phyloP scores from a whole-genome alignment of 2,888 invertebrate species.

The Heteromurus nitidus region DNA sequence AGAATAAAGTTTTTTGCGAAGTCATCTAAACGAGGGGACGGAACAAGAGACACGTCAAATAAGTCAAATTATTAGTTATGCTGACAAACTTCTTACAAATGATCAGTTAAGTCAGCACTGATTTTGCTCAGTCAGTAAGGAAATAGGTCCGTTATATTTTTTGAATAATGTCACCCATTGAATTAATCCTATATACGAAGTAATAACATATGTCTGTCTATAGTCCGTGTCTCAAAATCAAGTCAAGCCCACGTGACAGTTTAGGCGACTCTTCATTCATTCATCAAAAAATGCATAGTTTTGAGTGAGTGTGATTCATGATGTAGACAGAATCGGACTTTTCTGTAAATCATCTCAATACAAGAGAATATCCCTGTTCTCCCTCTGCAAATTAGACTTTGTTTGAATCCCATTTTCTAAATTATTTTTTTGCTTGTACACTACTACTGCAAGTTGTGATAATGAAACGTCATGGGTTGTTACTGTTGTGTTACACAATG shows the following conservation, averaged over 20 bases:
- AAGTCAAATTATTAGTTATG: constrained; percentile 1
- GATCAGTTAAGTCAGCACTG: not conserved
- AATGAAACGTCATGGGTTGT: constrained; percentile 25
- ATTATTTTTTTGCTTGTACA: not conserved
- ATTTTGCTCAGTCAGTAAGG: constrained; percentile 7
- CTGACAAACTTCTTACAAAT: not conserved
- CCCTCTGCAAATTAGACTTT: not conserved
- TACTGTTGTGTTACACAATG: constrained; percentile 24
- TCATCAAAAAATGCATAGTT: not conserved
- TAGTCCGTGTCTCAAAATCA: not conserved
- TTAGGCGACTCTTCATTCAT: not conserved
- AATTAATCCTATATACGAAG: not conserved
- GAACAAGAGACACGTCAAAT: constrained; percentile 5
- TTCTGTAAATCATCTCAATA: too few relatives aligned
- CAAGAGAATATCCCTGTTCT: not conserved
- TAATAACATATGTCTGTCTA: not conserved
- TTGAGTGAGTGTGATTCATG: not conserved
- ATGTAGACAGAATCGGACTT: too few relatives aligned
- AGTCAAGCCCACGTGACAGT: not conserved
- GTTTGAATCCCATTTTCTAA: not conserved
- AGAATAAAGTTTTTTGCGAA: constrained; percentile 35
- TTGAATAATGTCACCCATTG: not conserved
- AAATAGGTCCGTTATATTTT: constrained; percentile 31
- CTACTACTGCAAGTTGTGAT: too few relatives aligned
- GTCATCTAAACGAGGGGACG: too few relatives aligned